phyloP scores from a whole-genome alignment of 2,797 vertebrate species.

The Urophycis tenuis region DNA sequence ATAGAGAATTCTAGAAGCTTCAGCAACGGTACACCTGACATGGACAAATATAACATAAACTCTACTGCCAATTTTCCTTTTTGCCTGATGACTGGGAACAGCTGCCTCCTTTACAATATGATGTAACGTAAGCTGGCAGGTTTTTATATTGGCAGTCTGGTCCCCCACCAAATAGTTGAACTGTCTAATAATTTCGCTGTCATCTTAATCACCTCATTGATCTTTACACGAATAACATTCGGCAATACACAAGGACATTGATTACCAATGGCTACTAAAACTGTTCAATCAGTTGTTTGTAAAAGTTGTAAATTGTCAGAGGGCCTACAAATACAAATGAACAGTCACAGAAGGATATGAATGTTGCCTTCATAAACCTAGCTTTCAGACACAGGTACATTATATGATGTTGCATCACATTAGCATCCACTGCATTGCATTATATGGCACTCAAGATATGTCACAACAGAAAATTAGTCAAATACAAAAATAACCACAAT shows the following conservation, averaged over 20 bases:
- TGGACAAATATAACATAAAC: background rate
- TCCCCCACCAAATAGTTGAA: background rate
- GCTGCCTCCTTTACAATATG: conserved; percentile 1
- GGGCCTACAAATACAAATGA: background rate
- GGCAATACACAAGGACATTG: background rate
- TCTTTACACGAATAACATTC: background rate
- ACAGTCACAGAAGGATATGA: background rate
- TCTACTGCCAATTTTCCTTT: conserved; percentile 2
- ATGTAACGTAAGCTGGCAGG: background rate
- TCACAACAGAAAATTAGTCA: background rate
- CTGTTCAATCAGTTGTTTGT: background rate
- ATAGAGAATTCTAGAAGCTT: background rate
- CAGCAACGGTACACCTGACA: background rate
- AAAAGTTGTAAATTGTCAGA: background rate
- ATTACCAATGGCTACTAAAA: background rate
- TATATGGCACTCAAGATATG: background rate
- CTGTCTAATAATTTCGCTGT: background rate
- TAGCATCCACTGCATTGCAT: background rate
- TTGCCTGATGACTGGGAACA: background rate
- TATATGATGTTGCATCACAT: background rate
- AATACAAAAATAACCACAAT: background rate
- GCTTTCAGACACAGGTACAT: background rate
- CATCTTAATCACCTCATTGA: conserved; percentile 2
- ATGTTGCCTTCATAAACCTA: background rate
- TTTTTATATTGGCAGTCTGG: background rate